Conservation (phyloP, 2,888 invertebrate species). For the Drosophila meridiana region DNA sequence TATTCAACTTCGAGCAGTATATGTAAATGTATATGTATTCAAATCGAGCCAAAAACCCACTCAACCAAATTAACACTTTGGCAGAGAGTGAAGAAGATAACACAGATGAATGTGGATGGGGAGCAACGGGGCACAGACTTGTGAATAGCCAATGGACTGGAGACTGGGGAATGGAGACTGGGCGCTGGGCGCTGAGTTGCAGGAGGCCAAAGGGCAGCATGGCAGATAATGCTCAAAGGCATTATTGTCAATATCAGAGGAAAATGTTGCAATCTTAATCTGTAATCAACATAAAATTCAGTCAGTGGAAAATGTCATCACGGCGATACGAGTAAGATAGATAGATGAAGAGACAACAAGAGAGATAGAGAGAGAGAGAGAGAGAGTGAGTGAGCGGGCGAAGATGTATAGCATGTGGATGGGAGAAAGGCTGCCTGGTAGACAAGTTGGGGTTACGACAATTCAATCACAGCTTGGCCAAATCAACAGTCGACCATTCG, state of each 20-base stretch:
- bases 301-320: slow-evolving; percentile 80
- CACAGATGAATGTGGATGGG: slow-evolving; percentile 13
- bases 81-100: slow-evolving; percentile 29
- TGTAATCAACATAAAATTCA: slow-evolving; percentile 81
- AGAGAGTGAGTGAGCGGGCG: slow-evolving; percentile 1
- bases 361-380: slow-evolving; percentile 27
- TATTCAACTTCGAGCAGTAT: slow-evolving; percentile 19
- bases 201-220: slow-evolving; percentile 57
- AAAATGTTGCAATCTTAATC: slow-evolving; percentile 81
- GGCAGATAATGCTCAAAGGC: slow-evolving; percentile 70
- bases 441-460: slow-evolving; percentile 67
- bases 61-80: slow-evolving; percentile 80
- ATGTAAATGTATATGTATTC: slow-evolving; percentile 53
- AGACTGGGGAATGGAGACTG: background rate
- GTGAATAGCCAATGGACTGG: slow-evolving; percentile 5
- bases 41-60: slow-evolving; percentile 78
- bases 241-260: slow-evolving; percentile 77
- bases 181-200: background rate
- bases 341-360: slow-evolving; percentile 26
- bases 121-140: slow-evolving; percentile 14
- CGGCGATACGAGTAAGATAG: slow-evolving; percentile 54
- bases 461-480: slow-evolving; percentile 74
- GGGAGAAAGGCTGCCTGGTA: slow-evolving; percentile 10
- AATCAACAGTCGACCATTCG: slow-evolving; percentile 70
- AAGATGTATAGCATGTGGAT: background rate